A percentile compares a stretch with the other conserved stretches of the same genome.
These are phyloP conservation scores for Dasysyrphus albostriatus DNA, from an alignment of 2,888 invertebrate genomes.

Conservation along the genomic window DNA sequence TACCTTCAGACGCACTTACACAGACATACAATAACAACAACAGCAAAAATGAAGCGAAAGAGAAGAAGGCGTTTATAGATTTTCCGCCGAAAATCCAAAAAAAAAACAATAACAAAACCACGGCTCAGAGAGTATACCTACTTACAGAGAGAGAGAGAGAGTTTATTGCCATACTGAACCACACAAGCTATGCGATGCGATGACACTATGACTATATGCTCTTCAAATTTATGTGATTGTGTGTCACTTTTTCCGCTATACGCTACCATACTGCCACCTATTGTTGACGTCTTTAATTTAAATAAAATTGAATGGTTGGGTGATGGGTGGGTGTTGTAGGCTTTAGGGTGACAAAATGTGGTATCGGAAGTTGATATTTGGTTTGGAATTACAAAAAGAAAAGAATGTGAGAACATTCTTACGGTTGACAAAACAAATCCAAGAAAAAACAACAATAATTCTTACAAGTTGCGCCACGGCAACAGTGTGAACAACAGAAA, in stretches of 20 bases:
- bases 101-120: conserved; percentile 15
- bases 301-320: conserved; percentile 8
- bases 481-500: conserved; percentile 44
- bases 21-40: conserved; percentile 1
- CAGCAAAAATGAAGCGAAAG: neutral
- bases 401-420: neutral
- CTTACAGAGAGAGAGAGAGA: conserved; percentile 3
- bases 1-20: conserved; percentile 30
- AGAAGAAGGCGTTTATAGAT: conserved; percentile 31
- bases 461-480: conserved; percentile 66
- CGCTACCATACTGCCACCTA: conserved; percentile 49
- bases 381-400: conserved; percentile 31
- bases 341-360: neutral
- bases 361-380: conserved; percentile 15
- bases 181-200: conserved; percentile 12
- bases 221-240: conserved; percentile 12
- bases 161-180: conserved; percentile 42
- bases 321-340: conserved; percentile 4
- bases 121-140: neutral
- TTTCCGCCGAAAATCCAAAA: conserved; percentile 31
- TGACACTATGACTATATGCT: neutral
- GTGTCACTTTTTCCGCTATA: conserved; percentile 33
- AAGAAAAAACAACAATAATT: conserved; percentile 34
- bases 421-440: neutral
- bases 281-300: conserved; percentile 49